Conservation (phyloP, 2,113 vertebrate species). For the Istiophorus platypterus region DNA sequence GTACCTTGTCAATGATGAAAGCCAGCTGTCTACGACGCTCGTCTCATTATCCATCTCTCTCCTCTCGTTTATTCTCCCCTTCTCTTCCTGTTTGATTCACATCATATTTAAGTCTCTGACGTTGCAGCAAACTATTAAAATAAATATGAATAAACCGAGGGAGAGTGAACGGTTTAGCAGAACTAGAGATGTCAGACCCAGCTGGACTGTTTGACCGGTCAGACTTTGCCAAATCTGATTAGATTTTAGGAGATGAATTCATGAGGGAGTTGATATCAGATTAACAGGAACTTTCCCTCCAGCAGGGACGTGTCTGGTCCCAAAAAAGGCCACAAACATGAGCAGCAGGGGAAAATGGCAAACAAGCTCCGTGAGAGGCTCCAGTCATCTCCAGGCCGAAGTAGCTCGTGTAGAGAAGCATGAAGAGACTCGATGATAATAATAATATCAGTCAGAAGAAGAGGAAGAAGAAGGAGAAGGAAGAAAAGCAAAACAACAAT, state of each 20-base stretch:
- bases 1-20: constrained; percentile 36
- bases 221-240: too few species aligned
- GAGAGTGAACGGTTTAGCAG: neutral
- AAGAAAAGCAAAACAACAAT: too few species aligned
- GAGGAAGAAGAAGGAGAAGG: too few species aligned
- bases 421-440: too few species aligned
- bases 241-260: neutral
- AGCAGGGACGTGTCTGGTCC: too few species aligned
- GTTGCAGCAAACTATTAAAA: neutral
- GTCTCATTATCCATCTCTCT: neutral
- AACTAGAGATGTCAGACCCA: neutral
- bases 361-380: too few species aligned
- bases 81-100: neutral
- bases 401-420: too few species aligned
- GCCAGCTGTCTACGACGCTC: constrained; percentile 33
- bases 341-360: too few species aligned
- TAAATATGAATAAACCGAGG: neutral
- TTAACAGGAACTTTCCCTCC: too few species aligned
- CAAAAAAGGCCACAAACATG: too few species aligned
- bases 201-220: neutral
- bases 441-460: too few species aligned
- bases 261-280: neutral
- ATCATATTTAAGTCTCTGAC: neutral
- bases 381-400: too few species aligned
- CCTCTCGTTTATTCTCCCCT: neutral